Base-by-base conservation (phyloP, 2,888 invertebrate species). In the Salpingus planirostris region DNA sequence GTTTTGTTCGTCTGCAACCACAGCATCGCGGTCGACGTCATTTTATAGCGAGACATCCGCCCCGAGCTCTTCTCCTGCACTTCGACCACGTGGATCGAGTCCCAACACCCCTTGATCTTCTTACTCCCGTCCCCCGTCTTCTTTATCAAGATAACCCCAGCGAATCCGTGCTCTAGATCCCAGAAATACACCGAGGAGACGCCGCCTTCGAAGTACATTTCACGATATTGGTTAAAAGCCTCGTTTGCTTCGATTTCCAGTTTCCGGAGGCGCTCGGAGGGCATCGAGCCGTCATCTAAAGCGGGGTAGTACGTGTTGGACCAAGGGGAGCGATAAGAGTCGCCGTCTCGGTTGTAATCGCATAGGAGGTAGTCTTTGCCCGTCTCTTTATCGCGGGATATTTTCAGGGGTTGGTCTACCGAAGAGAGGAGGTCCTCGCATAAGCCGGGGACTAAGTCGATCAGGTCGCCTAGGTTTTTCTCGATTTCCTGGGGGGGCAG, bases 21-120 rank as follows among this genome's bases (percentile, higher is more conserved):
- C 37, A 99, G 68, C 97, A 98, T 99, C 0, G 92, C 95, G 0
- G 98, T 98, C 0, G 96, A 97, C 24, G 97, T 98, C 56, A 99
- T 75, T 71, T 98, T 98, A 64, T 98, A 98, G 64, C 96, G 95
- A 13, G 96, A 96, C 50, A 81, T 87, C 31, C 92, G 76, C 0
- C 95, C 95, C 13, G 85, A 86, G 27, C 90, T 83, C 66, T 96
- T 96, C 63, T 96, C 95, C 60, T 91, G 90, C 1, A 98, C 96
- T 68, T 99, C 98, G 10, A 98, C 91, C 0, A 99, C 98, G 60
- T 99, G 98, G 57, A 98, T 95, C 2, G 97, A 97, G 64, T 98
- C 98, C 98, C 98, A 99, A 66, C 97, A 97, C 1, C 98, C 98
- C 64, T 95, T 95, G 53, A 97, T 97, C 68, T 92, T 95, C 68